Conservation (phyloP, 2,113 vertebrate species). For the Coturnix japonica region DNA sequence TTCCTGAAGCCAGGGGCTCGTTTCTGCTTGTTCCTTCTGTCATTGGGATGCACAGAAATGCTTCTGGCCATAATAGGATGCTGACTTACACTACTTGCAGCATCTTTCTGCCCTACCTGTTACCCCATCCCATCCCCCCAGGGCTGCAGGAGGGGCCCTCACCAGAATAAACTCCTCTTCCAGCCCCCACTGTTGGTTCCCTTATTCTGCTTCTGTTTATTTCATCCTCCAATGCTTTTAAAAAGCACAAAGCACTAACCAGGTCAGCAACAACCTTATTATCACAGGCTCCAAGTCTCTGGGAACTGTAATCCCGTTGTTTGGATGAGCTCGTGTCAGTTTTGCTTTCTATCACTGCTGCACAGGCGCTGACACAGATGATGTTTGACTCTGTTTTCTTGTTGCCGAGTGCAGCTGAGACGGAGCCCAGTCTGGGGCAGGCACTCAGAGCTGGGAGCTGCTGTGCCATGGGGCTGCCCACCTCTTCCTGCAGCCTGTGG, state of each 20-base stretch:
- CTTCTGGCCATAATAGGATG: neutral
- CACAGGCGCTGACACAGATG: constrained; percentile 47
- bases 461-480: neutral
- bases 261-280: constrained; percentile 60
- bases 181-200: neutral
- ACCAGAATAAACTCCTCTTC: neutral
- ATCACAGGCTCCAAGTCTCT: constrained; percentile 35
- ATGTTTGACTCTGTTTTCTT: constrained; percentile 66
- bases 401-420: constrained; percentile 36
- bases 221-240: constrained; percentile 9
- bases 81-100: neutral
- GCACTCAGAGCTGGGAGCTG: neutral
- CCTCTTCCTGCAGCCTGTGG: neutral
- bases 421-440: neutral
- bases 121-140: neutral
- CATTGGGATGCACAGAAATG: neutral
- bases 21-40: neutral
- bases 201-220: neutral
- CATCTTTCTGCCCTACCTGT: neutral
- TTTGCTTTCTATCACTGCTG: constrained; percentile 56
- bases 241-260: constrained; percentile 42
- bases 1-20: neutral
- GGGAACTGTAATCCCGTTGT: constrained; percentile 55
- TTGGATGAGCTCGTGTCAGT: constrained; percentile 64
- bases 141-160: neutral